A percentile compares a stretch with the other conserved stretches of the same genome.
These are phyloP conservation scores for Sebastes variabilis DNA, from an alignment of 2,797 vertebrate species.

Conservation along the genomic window DNA sequence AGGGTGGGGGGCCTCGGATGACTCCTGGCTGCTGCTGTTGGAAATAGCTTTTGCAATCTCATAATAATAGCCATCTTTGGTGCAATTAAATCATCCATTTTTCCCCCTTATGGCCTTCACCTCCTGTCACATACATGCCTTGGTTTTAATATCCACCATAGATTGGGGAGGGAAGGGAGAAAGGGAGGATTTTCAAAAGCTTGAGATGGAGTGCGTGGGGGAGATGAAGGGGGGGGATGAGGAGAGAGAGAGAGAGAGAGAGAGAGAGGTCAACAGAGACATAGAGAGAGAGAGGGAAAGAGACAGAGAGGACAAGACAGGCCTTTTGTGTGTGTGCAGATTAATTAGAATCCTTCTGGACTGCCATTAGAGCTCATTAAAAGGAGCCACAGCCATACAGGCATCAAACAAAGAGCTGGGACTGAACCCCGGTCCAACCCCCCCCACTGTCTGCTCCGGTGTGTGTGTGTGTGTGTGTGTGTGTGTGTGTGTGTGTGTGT, in stretches of 20 bases:
- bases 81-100: conserved; percentile 83
- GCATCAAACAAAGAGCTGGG: conserved; percentile 82
- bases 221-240: background rate
- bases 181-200: conserved; percentile 8
- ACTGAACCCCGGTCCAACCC: conserved; percentile 53
- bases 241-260: background rate
- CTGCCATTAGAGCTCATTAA: conserved; percentile 84
- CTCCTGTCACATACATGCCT: conserved; percentile 77
- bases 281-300: background rate
- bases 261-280: background rate
- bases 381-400: conserved; percentile 77
- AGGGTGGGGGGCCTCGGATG: conserved; percentile 45
- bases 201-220: background rate
- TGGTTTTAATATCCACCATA: conserved; percentile 64
- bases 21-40: conserved; percentile 69
- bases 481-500: background rate
- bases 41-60: conserved; percentile 79
- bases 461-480: background rate
- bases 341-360: conserved; percentile 85
- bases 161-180: background rate
- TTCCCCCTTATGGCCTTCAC: conserved; percentile 58
- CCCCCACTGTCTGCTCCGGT: conserved; percentile 45
- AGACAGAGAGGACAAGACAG: conserved; percentile 28
- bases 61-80: conserved; percentile 83
- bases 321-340: conserved; percentile 76